A percentile compares a stretch with the other conserved stretches of the same genome.
These are phyloP conservation scores for Aphelocoma coerulescens DNA, from an alignment of 2,113 vertebrate species.

Conservation along the genomic window DNA sequence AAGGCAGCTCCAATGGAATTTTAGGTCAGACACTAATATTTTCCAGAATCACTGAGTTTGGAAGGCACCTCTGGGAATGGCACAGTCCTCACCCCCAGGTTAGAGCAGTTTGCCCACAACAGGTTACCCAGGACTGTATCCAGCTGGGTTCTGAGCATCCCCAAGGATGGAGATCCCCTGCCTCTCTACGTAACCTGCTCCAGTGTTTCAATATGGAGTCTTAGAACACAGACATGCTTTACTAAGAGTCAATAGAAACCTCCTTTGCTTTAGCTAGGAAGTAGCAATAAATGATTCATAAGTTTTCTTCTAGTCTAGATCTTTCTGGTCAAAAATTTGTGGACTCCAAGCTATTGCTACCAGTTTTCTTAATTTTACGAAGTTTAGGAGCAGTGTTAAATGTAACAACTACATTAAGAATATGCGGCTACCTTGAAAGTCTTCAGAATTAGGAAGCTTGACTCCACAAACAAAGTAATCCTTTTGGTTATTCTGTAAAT, in stretches of 20 bases:
- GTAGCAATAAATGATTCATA: neutral
- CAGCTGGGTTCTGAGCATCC: neutral
- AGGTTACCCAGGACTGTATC: neutral
- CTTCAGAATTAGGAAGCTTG: constrained; percentile 97
- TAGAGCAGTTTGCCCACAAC: neutral
- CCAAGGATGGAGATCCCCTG: neutral
- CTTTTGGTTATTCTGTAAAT: constrained; percentile 88
- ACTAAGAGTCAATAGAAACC: neutral
- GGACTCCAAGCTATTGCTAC: neutral
- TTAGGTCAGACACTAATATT: neutral
- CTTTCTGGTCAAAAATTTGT: neutral
- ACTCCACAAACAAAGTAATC: constrained; percentile 97
- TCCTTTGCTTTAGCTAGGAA: neutral
- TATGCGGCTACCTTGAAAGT: constrained; percentile 91
- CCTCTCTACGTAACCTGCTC: neutral
- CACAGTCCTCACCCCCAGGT: rapidly evolving
- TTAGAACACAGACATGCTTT: neutral
- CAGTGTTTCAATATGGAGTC: neutral
- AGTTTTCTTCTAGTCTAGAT: neutral
- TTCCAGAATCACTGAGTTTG: neutral
- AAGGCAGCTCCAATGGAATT: neutral
- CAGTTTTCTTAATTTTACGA: neutral
- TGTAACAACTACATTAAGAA: neutral
- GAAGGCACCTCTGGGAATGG: neutral
- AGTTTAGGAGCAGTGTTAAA: neutral